These are phyloP conservation scores for Rhabditophanes sp. DNA, from an alignment of 2,888 invertebrate genomes.

Conservation along the genomic window DNA sequence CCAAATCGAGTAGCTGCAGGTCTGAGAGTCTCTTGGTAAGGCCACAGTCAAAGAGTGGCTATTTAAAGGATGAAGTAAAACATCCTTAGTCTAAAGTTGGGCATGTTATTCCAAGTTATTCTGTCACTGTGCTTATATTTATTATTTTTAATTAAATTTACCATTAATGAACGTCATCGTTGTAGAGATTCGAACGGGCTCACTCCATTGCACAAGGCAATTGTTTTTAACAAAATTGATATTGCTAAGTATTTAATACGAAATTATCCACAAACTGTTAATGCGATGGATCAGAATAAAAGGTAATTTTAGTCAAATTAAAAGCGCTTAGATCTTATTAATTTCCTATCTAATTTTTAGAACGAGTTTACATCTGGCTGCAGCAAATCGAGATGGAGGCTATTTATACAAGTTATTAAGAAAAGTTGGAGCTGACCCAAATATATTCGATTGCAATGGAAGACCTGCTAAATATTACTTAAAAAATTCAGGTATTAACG, in stretches of 20 bases:
- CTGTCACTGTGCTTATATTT: too few relatives aligned
- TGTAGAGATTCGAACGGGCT: too few relatives aligned
- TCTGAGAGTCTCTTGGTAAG: too few relatives aligned
- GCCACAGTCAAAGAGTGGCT: too few relatives aligned
- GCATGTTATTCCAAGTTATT: too few relatives aligned
- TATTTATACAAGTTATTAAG: constrained; percentile 54
- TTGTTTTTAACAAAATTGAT: constrained; percentile 59
- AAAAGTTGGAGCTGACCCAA: constrained; percentile 55
- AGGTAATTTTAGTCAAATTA: neutral
- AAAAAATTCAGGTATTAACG: too few relatives aligned
- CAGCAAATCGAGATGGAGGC: constrained; percentile 53
- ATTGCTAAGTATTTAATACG: constrained; percentile 58
- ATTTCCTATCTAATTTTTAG: constrained; percentile 30
- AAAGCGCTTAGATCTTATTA: constrained; percentile 4
- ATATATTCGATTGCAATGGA: constrained; percentile 51
- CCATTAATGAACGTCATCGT: too few relatives aligned
- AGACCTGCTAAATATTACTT: constrained; percentile 46
- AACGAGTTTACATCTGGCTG: constrained; percentile 57
- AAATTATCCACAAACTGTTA: constrained; percentile 45
- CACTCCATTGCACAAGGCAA: constrained; percentile 42
- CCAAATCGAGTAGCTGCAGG: too few relatives aligned
- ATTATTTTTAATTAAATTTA: too few relatives aligned
- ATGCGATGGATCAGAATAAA: constrained; percentile 45
- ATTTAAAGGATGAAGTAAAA: too few relatives aligned
- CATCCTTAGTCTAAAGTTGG: too few relatives aligned